phyloP scores from a whole-genome alignment of 2,888 invertebrate genomes.

The Trachelus troglodyta region DNA sequence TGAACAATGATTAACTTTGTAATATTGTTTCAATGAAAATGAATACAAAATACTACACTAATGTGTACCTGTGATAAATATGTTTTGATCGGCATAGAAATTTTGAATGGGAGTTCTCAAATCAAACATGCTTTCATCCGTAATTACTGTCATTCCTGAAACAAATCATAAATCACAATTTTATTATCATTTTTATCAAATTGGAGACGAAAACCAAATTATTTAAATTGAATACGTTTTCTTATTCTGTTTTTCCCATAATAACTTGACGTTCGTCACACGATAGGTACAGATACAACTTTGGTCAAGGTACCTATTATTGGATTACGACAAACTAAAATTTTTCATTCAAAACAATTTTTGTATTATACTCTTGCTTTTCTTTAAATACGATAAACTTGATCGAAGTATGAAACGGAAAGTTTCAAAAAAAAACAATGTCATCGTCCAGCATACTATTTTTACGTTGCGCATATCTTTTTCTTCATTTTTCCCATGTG shows the following conservation, averaged over 20 bases:
- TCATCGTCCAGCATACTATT: background rate
- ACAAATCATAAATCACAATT: background rate
- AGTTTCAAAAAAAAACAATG: background rate
- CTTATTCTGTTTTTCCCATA: background rate
- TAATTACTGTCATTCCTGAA: slow-evolving; percentile 41
- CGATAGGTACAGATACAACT: too few relatives aligned
- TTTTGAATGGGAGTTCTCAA: slow-evolving; percentile 67
- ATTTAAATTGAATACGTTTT: background rate
- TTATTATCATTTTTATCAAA: background rate
- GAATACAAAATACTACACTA: background rate
- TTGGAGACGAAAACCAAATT: background rate
- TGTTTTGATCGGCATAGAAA: slow-evolving; percentile 72
- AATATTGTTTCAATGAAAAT: background rate
- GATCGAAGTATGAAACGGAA: background rate
- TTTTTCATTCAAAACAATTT: too few relatives aligned
- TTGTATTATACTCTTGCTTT: too few relatives aligned
- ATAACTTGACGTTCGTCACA: background rate
- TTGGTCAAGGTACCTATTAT: too few relatives aligned
- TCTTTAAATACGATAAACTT: background rate
- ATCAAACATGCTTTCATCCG: slow-evolving; percentile 29
- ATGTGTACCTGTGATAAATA: slow-evolving; percentile 70
- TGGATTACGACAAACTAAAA: too few relatives aligned
- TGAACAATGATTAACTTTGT: background rate
- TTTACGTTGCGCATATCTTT: background rate
- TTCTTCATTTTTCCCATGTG: background rate